Base-by-base conservation (phyloP, 1,140 invertebrate genomes). In the Brevipalpus yothersi region DNA sequence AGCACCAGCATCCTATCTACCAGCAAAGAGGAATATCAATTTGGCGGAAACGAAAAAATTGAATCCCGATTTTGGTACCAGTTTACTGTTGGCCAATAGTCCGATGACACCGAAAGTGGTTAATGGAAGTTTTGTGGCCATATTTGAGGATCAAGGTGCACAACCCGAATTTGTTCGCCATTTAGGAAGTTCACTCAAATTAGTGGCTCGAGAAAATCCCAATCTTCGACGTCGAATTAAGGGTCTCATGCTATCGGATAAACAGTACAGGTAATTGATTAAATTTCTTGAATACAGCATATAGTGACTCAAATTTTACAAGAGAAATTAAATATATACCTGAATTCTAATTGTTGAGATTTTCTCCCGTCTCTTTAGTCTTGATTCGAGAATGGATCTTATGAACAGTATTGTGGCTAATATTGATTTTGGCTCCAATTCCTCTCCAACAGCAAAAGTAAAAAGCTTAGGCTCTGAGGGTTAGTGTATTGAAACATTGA, bases 31-130 rank as follows among this genome's bases (percentile, higher is more conserved):
- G 61, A 63, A 23, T 58, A 64, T 41, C 23, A 31, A 31, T 5
- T 10, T 62, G 43, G 31, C 69, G 82, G 86, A 89, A 68, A 86
- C 83, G 7, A 80, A 82, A 60, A 80, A 83, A 47, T 66, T 82
- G 60, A 71, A 73, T 58, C 67, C 84, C 61, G 80, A 86, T 54
- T 95, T 93, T 67, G 90, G 91, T 11, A 90, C 91, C 15, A 94
- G 89, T 69, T 74, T 97, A 17, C 72, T 97, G 31, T 82, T 92
- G 11, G 73, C 73, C 63, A 94, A 95, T 70, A 87, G 86, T 23
- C 91, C 91, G 1, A 89, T 93, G 81, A 93, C 89, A 31, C 91
- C 92, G 0, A 95, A 95, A 74, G 85, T 97, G 19, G 86, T 95
- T 9, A 94, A 95, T 67, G 92, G 88, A 0, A 93, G 86, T 63